These are phyloP conservation scores for Epistrophe eligans DNA, from an alignment of 2,888 invertebrate species.

Conservation along the genomic window DNA sequence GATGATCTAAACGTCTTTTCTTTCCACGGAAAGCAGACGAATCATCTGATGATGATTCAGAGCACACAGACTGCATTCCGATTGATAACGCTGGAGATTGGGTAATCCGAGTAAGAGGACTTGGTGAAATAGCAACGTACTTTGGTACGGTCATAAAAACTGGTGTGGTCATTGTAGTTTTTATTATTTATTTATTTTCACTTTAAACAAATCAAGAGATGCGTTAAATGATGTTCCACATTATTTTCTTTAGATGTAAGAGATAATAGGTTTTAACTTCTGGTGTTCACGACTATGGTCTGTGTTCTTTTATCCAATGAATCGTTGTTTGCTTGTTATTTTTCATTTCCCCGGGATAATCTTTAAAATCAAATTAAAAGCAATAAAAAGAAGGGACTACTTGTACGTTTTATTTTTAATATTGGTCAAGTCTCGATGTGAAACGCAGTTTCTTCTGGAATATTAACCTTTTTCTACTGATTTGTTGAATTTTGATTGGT, in stretches of 20 bases:
- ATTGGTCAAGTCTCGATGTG: background rate
- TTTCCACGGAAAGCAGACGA: slow-evolving; percentile 82
- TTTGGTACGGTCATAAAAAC: slow-evolving; percentile 82
- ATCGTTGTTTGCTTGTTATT: slow-evolving; percentile 42
- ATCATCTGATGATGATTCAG: slow-evolving; percentile 62
- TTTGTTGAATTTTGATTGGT: slow-evolving; percentile 66
- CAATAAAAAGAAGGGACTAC: background rate
- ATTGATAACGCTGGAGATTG: slow-evolving; percentile 14
- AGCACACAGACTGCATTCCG: slow-evolving; percentile 26
- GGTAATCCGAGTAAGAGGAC: slow-evolving; percentile 77
- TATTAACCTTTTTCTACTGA: slow-evolving; percentile 31
- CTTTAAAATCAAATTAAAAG: slow-evolving; percentile 14
- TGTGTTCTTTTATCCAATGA: slow-evolving; percentile 48
- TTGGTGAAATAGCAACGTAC: slow-evolving; percentile 80
- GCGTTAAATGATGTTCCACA: slow-evolving; percentile 33
- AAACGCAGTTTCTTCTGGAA: slow-evolving; percentile 52
- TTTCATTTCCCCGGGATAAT: slow-evolving; percentile 57
- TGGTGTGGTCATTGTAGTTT: slow-evolving; percentile 70
- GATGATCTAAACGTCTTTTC: slow-evolving; percentile 92
- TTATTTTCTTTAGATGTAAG: slow-evolving; percentile 29
- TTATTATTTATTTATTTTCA: slow-evolving; percentile 17
- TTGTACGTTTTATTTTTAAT: slow-evolving; percentile 15
- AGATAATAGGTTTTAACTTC: background rate
- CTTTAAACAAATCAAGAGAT: slow-evolving; percentile 3
- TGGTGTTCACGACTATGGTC: slow-evolving; percentile 35